phyloP scores from a whole-genome alignment of 2,113 vertebrate species.

The Nestor notabilis region DNA sequence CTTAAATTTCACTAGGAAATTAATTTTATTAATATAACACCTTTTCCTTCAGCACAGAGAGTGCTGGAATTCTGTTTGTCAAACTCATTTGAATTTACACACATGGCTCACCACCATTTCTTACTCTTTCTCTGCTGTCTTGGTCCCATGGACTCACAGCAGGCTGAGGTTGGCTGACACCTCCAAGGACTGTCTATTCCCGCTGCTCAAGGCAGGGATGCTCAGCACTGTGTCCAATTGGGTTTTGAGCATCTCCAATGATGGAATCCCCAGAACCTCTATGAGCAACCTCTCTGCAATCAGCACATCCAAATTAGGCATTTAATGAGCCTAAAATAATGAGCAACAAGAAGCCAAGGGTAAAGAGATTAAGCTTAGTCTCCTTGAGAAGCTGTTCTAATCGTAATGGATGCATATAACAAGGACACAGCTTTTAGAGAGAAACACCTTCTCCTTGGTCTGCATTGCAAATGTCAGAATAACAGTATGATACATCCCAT shows the following conservation, averaged over 20 bases:
- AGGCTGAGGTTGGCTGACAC: not conserved
- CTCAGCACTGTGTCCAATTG: not conserved
- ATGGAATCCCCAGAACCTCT: not conserved
- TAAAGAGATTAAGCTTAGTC: not conserved
- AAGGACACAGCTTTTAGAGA: not conserved
- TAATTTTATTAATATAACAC: not conserved
- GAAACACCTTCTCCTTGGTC: not conserved
- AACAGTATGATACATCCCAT: not conserved
- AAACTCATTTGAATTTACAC: not conserved
- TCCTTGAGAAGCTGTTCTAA: not conserved
- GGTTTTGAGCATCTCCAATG: not conserved
- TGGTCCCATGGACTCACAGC: no score
- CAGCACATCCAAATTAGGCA: not conserved
- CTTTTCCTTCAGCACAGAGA: not conserved
- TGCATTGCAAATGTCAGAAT: not conserved
- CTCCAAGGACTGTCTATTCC: not conserved
- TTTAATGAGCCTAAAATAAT: not conserved
- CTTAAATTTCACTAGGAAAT: not conserved
- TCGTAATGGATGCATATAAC: not conserved
- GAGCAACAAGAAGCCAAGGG: not conserved
- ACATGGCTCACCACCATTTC: not conserved
- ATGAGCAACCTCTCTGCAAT: not conserved
- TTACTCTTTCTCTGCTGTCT: not conserved
- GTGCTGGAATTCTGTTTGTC: not conserved
- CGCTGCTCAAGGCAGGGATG: not conserved